Conservation (phyloP, 2,113 vertebrate species). For the Pogonocichla stellata region DNA sequence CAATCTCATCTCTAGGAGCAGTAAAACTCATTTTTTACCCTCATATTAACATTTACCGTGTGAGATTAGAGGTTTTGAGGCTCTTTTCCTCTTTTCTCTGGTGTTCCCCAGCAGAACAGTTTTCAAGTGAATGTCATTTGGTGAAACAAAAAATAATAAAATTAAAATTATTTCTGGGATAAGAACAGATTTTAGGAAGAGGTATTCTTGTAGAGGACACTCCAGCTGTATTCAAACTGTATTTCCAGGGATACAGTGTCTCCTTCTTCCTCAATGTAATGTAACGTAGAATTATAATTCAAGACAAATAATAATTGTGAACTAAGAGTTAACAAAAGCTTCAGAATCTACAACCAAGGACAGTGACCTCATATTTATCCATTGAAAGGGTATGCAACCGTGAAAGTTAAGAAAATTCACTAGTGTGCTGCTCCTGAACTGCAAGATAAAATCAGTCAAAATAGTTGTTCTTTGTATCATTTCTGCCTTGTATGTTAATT, state of each 20-base stretch:
- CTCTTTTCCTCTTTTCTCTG: background rate
- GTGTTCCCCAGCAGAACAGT: background rate
- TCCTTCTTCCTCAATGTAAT: background rate
- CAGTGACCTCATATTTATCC: background rate
- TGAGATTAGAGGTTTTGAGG: background rate
- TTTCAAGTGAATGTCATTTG: background rate
- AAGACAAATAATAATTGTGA: background rate
- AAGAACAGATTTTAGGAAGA: background rate
- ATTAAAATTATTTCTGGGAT: background rate
- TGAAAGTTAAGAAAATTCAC: background rate
- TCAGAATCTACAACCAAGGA: background rate
- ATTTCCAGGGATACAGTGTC: background rate
- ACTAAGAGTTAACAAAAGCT: background rate
- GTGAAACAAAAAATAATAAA: background rate
- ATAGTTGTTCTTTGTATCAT: background rate
- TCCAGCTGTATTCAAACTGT: background rate
- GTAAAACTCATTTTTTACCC: background rate
- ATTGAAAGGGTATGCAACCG: background rate
- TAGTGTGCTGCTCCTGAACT: background rate
- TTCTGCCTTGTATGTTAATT: background rate
- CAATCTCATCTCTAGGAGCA: background rate
- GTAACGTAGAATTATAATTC: background rate
- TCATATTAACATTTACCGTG: background rate
- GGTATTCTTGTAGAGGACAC: background rate
- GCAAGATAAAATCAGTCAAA: background rate